Percentiles rank a stretch among this genome's conserved stretches.
These are phyloP conservation scores for Ctenosaura bakeri DNA, from an alignment of 2,797 vertebrate species.

Conservation along the genomic window DNA sequence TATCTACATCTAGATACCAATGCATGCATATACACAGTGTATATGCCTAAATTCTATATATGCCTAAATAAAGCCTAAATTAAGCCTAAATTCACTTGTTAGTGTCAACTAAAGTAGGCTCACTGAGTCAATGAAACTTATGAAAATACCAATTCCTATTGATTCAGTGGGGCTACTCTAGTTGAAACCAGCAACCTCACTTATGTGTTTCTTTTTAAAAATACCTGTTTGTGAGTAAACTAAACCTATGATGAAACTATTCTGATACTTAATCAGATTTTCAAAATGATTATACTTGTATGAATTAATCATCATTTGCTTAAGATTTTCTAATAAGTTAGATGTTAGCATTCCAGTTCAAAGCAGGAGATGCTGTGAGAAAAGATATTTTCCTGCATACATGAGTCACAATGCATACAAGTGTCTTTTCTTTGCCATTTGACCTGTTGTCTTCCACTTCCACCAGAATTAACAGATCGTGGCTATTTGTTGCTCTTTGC, in stretches of 20 bases:
- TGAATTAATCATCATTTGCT: not conserved
- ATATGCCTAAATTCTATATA: too few relatives aligned
- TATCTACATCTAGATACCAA: not conserved
- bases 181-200: too few relatives aligned
- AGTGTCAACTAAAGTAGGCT: too few relatives aligned
- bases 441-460: constrained; percentile 4
- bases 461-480: constrained; percentile 44
- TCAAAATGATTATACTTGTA: not conserved
- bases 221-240: not conserved
- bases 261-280: not conserved
- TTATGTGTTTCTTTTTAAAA: not conserved
- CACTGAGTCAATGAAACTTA: too few relatives aligned
- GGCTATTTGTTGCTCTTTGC: constrained; percentile 29
- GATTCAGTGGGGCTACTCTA: too few relatives aligned
- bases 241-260: not conserved
- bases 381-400: constrained; percentile 59
- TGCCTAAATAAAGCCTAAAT: too few relatives aligned
- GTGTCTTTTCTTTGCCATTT: not conserved
- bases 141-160: too few relatives aligned
- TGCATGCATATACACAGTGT: not conserved
- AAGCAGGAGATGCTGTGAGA: constrained; percentile 51
- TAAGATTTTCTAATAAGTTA: not conserved
- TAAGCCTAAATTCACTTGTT: too few relatives aligned
- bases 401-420: constrained; percentile 43
- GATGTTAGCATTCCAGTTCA: constrained; percentile 48